Conservation (phyloP, 2,888 invertebrate species). For the Drosophila longiperda region DNA sequence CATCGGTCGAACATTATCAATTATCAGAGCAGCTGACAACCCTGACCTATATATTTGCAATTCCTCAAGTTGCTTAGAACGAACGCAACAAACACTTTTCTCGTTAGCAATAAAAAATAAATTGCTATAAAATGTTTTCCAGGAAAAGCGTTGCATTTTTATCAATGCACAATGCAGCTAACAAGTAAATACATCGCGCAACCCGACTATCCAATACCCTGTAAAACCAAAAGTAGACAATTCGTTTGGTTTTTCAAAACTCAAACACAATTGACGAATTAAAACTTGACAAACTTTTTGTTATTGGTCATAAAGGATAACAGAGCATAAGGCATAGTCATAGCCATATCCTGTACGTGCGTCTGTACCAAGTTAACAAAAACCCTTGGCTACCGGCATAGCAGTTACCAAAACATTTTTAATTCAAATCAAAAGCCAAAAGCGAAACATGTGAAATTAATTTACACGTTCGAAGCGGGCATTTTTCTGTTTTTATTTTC, state of each 20-base stretch:
- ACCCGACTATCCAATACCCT: not conserved
- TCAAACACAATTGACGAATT: no score
- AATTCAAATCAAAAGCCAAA: conserved; percentile 42
- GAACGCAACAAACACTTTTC: not conserved
- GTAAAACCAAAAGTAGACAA: not conserved
- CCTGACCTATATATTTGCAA: not conserved
- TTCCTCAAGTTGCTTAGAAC: not conserved
- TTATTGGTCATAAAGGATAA: no score
- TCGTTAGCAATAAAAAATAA: not conserved
- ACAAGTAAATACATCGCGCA: not conserved
- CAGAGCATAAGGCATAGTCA: no score
- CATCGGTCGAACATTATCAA: not conserved
- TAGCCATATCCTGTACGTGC: not conserved
- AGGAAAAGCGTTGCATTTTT: not conserved
- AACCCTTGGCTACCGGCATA: conserved; percentile 7
- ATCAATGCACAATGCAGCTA: not conserved
- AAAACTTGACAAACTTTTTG: no score
- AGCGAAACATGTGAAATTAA: conserved; percentile 78
- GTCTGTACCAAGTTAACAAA: conserved; percentile 2
- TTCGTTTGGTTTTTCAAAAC: not conserved
- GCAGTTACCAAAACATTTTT: conserved; percentile 29
- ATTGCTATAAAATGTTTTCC: not conserved
- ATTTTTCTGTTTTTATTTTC: not conserved
- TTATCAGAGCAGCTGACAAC: not conserved
- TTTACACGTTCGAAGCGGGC: conserved; percentile 65